Conservation (phyloP, 2,888 invertebrate genomes). For the Baronia brevicornis region DNA sequence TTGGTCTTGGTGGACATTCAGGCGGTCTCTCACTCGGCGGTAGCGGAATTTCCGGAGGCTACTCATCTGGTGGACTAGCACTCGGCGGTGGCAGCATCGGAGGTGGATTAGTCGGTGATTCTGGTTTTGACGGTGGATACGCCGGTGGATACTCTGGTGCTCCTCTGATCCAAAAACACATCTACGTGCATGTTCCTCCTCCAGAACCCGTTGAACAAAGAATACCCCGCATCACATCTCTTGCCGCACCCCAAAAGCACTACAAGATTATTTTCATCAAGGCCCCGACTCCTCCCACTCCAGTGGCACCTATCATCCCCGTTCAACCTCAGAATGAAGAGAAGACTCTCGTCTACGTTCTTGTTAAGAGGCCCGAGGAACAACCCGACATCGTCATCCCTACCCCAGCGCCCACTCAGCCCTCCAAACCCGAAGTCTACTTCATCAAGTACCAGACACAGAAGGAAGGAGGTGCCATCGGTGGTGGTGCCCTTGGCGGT, state of each 20-base stretch:
- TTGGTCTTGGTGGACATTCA: slow-evolving; percentile 41
- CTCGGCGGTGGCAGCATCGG: slow-evolving; percentile 37
- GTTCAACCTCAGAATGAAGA: slow-evolving; percentile 88
- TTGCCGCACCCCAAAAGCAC: slow-evolving; percentile 88
- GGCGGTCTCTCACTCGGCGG: slow-evolving; percentile 30
- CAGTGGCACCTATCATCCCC: slow-evolving; percentile 87
- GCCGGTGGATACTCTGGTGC: slow-evolving; percentile 68
- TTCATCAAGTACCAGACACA: slow-evolving; percentile 90
- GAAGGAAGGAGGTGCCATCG: slow-evolving; percentile 61
- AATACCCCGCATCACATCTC: slow-evolving; percentile 77
- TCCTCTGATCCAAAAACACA: slow-evolving; percentile 87
- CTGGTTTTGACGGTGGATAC: slow-evolving; percentile 56
- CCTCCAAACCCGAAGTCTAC: slow-evolving; percentile 92
- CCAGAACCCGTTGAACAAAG: slow-evolving; percentile 87
- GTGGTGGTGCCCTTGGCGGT: slow-evolving; percentile 51
- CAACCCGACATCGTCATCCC: slow-evolving; percentile 87
- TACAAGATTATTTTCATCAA: slow-evolving; percentile 96
- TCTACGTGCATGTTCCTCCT: slow-evolving; percentile 93
- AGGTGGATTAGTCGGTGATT: slow-evolving; percentile 41
- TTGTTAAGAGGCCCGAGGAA: slow-evolving; percentile 92
- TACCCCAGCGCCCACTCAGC: slow-evolving; percentile 85
- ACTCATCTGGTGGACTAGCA: slow-evolving; percentile 24
- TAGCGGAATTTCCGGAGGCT: slow-evolving; percentile 24
- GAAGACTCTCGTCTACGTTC: slow-evolving; percentile 91
- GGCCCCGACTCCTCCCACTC: slow-evolving; percentile 89